These are phyloP conservation scores for Zaprionus tsacasi DNA, from an alignment of 1,140 invertebrate species.

Conservation along the genomic window DNA sequence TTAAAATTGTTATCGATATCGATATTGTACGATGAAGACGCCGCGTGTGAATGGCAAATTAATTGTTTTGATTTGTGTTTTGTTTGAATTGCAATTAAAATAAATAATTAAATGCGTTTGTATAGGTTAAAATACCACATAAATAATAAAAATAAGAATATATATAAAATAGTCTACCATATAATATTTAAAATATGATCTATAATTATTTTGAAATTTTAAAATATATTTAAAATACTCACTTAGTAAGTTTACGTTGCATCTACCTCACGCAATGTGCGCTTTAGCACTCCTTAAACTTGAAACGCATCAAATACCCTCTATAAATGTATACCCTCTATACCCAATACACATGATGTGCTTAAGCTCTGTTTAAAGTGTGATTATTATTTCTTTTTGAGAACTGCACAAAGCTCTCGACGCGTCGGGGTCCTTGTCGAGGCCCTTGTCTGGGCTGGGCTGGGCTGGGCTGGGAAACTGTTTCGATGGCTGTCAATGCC, in stretches of 20 bases:
- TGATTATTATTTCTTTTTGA: neutral
- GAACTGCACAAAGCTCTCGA: neutral
- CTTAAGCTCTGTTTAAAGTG: neutral
- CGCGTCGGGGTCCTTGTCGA: neutral
- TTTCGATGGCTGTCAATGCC: slow-evolving; percentile 8
- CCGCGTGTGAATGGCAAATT: too few species aligned
- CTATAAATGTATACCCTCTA: neutral
- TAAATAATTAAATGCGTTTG: too few species aligned
- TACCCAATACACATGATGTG: neutral
- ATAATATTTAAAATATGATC: too few species aligned
- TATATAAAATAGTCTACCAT: too few species aligned
- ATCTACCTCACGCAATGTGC: neutral
- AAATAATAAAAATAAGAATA: too few species aligned
- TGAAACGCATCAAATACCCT: neutral
- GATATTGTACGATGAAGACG: too few species aligned
- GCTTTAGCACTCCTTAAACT: too few species aligned
- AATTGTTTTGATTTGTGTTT: too few species aligned
- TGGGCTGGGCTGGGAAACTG: neutral
- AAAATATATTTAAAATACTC: neutral
- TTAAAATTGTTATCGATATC: too few species aligned
- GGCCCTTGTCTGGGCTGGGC: neutral
- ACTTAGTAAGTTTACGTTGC: neutral
- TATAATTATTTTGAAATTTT: too few species aligned
- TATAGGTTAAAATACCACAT: too few species aligned
- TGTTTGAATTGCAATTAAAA: too few species aligned